phyloP scores from a whole-genome alignment of 1,140 invertebrate species.

The Saccostrea cuccullata region DNA sequence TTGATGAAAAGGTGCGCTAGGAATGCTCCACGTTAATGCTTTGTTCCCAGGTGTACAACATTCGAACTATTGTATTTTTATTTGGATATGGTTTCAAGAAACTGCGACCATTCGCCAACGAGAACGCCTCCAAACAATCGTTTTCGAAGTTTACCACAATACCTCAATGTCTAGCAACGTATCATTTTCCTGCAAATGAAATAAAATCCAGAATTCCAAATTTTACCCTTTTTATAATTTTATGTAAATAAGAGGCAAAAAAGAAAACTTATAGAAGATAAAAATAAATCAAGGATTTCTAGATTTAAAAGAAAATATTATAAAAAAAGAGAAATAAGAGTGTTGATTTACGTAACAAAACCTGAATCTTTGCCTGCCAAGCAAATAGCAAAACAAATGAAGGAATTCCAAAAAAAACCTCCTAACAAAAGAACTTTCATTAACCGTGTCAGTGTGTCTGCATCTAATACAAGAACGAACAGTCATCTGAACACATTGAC shows the following conservation, averaged over 20 bases:
- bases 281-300: background rate
- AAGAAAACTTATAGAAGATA: background rate
- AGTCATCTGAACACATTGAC: background rate
- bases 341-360: constrained; percentile 31
- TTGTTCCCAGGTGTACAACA: constrained; percentile 3
- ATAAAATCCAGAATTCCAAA: background rate
- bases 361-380: background rate
- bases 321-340: constrained; percentile 8
- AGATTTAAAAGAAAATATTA: background rate
- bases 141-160: constrained; percentile 17
- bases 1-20: background rate
- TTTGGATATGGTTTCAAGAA: background rate
- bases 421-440: background rate
- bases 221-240: background rate
- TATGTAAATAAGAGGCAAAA: background rate
- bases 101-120: background rate
- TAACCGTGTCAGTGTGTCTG: background rate
- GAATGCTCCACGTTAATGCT: background rate
- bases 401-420: background rate
- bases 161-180: background rate
- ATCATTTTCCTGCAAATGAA: background rate
- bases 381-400: background rate
- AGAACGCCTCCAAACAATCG: background rate
- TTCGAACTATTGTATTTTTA: background rate
- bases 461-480: background rate